Percentiles rank a stretch among this genome's conserved stretches.
Evolutionary conservation across 2,797 vertebrate genomes (phyloP).

Genomic region (Lemur catta): DNA sequence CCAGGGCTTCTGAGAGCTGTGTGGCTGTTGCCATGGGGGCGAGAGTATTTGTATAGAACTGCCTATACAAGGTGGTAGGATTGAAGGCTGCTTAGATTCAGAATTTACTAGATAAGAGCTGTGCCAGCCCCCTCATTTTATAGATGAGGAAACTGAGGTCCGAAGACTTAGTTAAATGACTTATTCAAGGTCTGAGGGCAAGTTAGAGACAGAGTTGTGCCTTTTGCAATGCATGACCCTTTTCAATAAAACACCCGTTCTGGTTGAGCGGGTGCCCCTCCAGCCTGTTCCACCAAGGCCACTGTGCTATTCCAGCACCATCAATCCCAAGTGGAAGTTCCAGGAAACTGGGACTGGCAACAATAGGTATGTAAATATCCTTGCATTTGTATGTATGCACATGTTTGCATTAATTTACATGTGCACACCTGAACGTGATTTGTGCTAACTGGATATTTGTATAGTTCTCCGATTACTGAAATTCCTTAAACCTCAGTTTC

Average conservation of each 20-base stretch:
- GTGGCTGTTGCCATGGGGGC: constrained; percentile 57
- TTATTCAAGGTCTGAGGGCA: background rate
- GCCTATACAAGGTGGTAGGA: constrained; percentile 16
- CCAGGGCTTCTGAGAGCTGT: constrained; percentile 15
- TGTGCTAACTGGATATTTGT: background rate
- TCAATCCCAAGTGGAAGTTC: background rate
- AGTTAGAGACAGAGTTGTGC: background rate
- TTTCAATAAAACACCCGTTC: background rate
- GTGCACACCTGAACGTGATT: background rate
- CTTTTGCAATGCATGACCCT: background rate
- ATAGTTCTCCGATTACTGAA: background rate
- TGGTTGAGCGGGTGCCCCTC: background rate
- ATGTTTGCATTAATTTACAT: background rate
- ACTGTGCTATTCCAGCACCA: background rate
- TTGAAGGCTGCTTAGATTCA: background rate
- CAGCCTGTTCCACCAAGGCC: background rate
- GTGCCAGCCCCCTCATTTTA: background rate
- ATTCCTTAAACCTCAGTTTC: constrained; percentile 9
- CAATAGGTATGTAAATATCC: background rate
- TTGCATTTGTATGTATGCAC: background rate
- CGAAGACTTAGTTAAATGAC: background rate
- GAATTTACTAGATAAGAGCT: background rate
- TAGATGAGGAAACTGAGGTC: constrained; percentile 25
- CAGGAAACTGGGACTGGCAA: background rate
- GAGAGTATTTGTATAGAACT: constrained; percentile 43